Base-by-base conservation (phyloP, 2,888 invertebrate species). In the Pandemis heparana region DNA sequence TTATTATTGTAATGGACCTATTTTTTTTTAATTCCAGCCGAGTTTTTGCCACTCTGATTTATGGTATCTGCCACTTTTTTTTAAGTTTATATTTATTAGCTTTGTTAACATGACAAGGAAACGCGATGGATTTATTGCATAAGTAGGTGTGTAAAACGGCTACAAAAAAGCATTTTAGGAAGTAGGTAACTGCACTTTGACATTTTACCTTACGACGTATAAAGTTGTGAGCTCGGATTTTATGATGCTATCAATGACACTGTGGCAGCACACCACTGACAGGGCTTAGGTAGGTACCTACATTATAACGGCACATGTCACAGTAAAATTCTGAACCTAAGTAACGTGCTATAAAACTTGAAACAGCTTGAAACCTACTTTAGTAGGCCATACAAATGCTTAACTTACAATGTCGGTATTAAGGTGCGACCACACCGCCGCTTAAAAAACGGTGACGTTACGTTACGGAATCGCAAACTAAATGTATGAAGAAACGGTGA, bases 11-110 rank as follows among this genome's bases (percentile, higher is more conserved):
- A 84, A 85, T 85, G 82, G 73, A 78, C 79, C 79, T 16, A 81
- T 80, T 82, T 85, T 86, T 85, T 86, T 80, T 89, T 85, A 86
- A 82, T 83, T 83, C 80, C 78, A 78, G 56, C 53, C 79, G 75
- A 71, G 77, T 87, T 89, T 85, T 88, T 85, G 83, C 85, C 79
- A 79, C 53, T 84, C 85, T 89, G 87, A 91, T 91, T 91, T 92
- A 90, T 88, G 79, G 83, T 85, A 83, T 80, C 83, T 84, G 84
- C 80, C 81, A 79, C 77, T 81, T 77, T 77, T 23, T 76, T 76
- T 77, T 75, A 67, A 65, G 38, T 51, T 51, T n/a, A 23, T 48
- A 65, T 65, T 75, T 68, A 70, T 75, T 67, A 60, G 62, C 67
- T 65, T 64, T 68, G 56, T 69, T 62, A 53, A 59, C 62, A 71